Percentiles rank a stretch among this genome's conserved stretches.
Evolutionary conservation across 2,113 vertebrate species (phyloP).

Genomic region (Poeciliopsis prolifica): DNA sequence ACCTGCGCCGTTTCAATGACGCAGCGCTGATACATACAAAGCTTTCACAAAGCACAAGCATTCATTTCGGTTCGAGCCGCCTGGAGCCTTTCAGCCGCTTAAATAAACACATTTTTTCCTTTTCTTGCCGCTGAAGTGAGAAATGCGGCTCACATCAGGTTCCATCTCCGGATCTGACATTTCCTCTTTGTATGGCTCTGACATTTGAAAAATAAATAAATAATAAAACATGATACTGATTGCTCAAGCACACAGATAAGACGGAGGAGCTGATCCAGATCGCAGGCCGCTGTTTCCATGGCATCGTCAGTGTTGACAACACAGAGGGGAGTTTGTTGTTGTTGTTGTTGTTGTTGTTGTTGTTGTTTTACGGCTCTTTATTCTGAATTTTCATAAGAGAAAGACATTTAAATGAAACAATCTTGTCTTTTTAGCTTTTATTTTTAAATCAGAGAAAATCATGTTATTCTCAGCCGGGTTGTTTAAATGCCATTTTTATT

Average conservation of each 20-base stretch:
- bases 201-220: conserved; percentile 45
- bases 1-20: conserved; percentile 15
- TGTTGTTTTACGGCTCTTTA: conserved; percentile 49
- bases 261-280: conserved; percentile 38
- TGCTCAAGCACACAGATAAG: conserved; percentile 20
- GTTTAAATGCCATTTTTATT: conserved; percentile 1
- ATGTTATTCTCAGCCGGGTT: too few relatives aligned
- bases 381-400: conserved; percentile 23
- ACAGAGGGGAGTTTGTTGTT: conserved; percentile 1
- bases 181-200: conserved; percentile 62
- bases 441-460: not conserved
- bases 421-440: conserved; percentile 3
- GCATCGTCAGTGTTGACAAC: conserved; percentile 65
- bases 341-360: not conserved
- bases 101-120: conserved; percentile 8
- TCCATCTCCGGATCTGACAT: conserved; percentile 54
- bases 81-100: not conserved
- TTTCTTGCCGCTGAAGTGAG: conserved; percentile 33
- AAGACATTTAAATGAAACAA: conserved; percentile 16
- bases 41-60: conserved; percentile 5
- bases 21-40: conserved; percentile 13
- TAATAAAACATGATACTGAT: conserved; percentile 6
- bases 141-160: conserved; percentile 47
- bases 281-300: conserved; percentile 69
- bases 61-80: conserved; percentile 29